Percentiles rank a stretch among this genome's conserved stretches.
These are phyloP conservation scores for Lysiphlebus fabarum DNA, from an alignment of 1,140 invertebrate genomes.

Conservation along the genomic window DNA sequence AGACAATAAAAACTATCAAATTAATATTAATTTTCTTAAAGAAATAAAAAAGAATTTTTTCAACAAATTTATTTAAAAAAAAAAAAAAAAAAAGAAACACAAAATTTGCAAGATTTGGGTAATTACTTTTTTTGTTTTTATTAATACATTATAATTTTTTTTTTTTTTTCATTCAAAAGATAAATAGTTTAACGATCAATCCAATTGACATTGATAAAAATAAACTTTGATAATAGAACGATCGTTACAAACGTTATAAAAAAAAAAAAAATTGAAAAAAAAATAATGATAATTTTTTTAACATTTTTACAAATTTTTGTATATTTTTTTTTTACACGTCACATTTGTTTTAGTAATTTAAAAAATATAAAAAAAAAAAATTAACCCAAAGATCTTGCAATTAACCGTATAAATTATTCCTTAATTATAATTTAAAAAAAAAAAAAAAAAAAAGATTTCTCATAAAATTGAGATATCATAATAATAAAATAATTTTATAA, in stretches of 20 bases:
- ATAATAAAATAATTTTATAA: no score
- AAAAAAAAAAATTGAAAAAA: no score
- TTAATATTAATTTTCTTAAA: no score
- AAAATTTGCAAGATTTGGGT: neutral
- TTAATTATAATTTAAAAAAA: no score
- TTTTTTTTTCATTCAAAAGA: neutral
- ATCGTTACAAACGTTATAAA: slow-evolving; percentile 18
- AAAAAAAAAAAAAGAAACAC: slow-evolving; percentile 6
- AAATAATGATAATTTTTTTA: no score
- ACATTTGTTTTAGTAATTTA: neutral
- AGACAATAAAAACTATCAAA: no score
- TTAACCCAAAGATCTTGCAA: neutral
- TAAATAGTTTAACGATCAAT: slow-evolving; percentile 14
- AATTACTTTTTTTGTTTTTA: slow-evolving; percentile 13
- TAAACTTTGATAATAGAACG: slow-evolving; percentile 25
- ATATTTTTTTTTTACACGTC: slow-evolving; percentile 6
- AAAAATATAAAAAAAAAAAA: slow-evolving; percentile 2
- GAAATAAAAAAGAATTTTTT: no score
- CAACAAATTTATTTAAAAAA: neutral
- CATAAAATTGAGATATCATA: no score
- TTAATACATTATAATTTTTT: no score
- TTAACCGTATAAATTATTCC: no score
- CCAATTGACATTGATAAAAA: slow-evolving; percentile 21
- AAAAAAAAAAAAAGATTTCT: no score
- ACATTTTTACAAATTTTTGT: slow-evolving; percentile 2